Base-by-base conservation (phyloP, 2,888 invertebrate species). In the Rhingia rostrata region DNA sequence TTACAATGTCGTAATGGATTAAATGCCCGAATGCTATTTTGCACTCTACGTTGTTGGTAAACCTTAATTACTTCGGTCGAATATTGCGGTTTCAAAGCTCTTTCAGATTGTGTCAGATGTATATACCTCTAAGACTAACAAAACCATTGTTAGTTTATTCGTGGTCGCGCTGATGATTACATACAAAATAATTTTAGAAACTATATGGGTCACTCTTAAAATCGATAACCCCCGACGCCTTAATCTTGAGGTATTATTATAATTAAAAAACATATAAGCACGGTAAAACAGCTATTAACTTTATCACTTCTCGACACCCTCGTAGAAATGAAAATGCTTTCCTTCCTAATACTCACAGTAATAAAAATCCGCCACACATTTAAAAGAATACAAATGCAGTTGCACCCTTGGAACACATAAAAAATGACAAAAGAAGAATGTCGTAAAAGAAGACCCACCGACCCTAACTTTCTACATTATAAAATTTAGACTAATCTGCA, bases 401-500 rank as follows among this genome's bases (percentile, higher is more conserved):
- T 60, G 37, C 51, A 70, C 43, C 61, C 45, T 53, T 61, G n/a
- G 41, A 22, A 43, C 35, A 22, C 51, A 45, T 45, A 61, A 53
- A 61, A 53, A 5, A n/a, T 30, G n/a, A 30, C 43, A 58, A 43
- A 43, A 35, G 49, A 33, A 35, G 39, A 30, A 14, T 45, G 43
- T 32, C 39, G 47, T 33, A 63, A 63, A 63, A 32, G n/a, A 45
- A 30, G 14, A 1, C 7, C 10, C n/a, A 30, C 58, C 58, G 12
- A 35, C 37, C 56, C 12, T n/a, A 14, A 58, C 3, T 10, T 60
- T 66, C 33, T 41, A 33, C 49, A 58, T 58, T 60, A 51, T 64
- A 41, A 66, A 66, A 74, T 66, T 22, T 49, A 47, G 37, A 73
- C 63, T 32, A 10, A 45, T 56, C 12, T 37, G 41, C 33, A 61